Evolutionary conservation across 2,797 vertebrate genomes (phyloP).

Genomic region (Podargus strigoides): DNA sequence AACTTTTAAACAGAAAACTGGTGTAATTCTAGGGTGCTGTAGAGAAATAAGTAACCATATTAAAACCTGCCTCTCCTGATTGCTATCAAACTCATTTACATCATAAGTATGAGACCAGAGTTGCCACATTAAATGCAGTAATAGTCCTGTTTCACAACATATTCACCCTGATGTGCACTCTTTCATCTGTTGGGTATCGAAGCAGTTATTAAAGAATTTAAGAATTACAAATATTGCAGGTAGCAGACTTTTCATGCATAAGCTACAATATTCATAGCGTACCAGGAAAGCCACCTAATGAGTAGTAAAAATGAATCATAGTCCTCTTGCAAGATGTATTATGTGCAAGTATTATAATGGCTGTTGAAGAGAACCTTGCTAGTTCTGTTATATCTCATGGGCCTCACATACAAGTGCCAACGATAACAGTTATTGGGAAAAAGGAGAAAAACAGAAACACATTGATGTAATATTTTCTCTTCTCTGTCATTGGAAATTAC

Average conservation of each 20-base stretch:
- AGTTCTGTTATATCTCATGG: neutral
- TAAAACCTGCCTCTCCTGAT: neutral
- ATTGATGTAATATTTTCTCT: neutral
- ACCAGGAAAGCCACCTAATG: neutral
- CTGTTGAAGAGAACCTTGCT: neutral
- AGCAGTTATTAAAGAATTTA: neutral
- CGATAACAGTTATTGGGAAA: neutral
- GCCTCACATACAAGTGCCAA: neutral
- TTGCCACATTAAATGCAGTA: neutral
- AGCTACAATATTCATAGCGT: neutral
- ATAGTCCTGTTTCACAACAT: neutral
- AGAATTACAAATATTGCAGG: neutral
- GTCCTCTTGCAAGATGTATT: neutral
- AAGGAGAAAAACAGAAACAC: neutral
- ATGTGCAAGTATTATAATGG: neutral
- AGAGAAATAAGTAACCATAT: neutral
- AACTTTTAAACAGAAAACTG: neutral
- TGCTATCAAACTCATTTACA: neutral
- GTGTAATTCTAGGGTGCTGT: neutral
- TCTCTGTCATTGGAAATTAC: neutral
- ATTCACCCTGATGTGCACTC: neutral
- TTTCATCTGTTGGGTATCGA: neutral
- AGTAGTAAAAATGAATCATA: neutral
- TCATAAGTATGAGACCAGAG: neutral
- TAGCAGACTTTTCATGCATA: neutral